phyloP scores from a whole-genome alignment of 2,797 vertebrate genomes.

The Rhynchonycteris naso region DNA sequence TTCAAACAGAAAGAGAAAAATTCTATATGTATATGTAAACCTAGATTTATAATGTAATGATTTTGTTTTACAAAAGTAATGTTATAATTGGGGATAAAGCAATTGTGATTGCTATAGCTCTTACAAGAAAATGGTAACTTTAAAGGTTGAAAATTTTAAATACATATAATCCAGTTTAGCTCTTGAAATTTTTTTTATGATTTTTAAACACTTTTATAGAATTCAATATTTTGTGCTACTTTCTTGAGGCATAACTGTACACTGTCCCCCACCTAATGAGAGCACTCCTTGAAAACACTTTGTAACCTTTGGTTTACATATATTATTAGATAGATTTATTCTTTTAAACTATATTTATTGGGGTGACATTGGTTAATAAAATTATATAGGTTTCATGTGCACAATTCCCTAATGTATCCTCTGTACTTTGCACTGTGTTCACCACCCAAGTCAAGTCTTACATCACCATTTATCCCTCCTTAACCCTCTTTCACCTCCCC shows the following conservation, averaged over 20 bases:
- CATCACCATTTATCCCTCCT: no score
- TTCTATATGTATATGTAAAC: neutral
- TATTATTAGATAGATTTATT: neutral
- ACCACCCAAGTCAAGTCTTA: no score
- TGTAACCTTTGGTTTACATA: conserved; percentile 39
- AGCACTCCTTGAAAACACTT: neutral
- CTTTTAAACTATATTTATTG: no score
- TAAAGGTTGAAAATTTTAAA: neutral
- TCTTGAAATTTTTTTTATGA: neutral
- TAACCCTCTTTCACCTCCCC: no score
- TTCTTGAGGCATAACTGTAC: neutral
- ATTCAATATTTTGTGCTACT: neutral
- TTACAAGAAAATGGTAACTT: neutral
- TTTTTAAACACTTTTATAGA: neutral
- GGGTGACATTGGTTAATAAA: no score
- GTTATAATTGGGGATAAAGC: neutral
- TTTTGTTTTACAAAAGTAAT: conserved; percentile 27
- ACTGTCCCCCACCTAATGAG: neutral
- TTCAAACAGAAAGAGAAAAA: conserved; percentile 38
- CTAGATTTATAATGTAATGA: neutral
- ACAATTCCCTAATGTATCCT: no score
- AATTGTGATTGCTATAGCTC: conserved; percentile 2
- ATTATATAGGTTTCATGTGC: no score
- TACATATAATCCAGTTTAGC: neutral
- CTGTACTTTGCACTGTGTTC: no score